Base-by-base conservation (phyloP, 2,888 invertebrate species). In the Dryobota labecula region DNA sequence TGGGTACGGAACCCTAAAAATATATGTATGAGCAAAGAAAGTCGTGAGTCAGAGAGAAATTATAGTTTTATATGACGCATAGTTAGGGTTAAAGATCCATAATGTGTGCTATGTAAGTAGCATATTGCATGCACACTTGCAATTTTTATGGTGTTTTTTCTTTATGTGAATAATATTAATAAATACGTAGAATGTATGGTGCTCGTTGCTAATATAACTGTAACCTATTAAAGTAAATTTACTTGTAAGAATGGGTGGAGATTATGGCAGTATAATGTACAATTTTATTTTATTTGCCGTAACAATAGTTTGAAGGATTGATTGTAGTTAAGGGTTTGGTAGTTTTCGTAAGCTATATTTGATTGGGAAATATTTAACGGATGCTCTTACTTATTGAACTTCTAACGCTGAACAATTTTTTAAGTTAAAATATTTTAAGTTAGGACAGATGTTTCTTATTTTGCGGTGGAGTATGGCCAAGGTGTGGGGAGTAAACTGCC, bases 101-200 rank as follows among this genome's bases (percentile, higher is more conserved):
- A 51, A 27, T 53, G 30, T 58, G 18, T 30, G 24, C 56, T 36
- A 57, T 45, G 15, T 70, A 61, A 76, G 33, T 65, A 33, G 65
- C 27, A 24, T 38, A 58, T 71, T 58, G 78, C 78, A 81, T 66
- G 78, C 62, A 62, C 65, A 24, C 65, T 70, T n/a, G 77, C 49
- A 65, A 69, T 76, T 76, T 74, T 79, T 51, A 60, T 49, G 24
- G 11, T 27, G 0, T 47, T 78, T 73, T 58, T 63, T 65, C 43
- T 49, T 36, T 51, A 24, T 57, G 51, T 60, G 49, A 62, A 57
- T 45, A 62, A 45, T 77, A 53, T 27, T 11, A 60, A 41, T 58
- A 73, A 61, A 51, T 66, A 65, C 38, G 20, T 49, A 20, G 24
- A 74, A 80, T 74, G 3, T 73, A 41, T 64, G 38, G 41, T 11